Evolutionary conservation across 2,113 vertebrate genomes (phyloP).

Genomic region (Calidris pugnax): DNA sequence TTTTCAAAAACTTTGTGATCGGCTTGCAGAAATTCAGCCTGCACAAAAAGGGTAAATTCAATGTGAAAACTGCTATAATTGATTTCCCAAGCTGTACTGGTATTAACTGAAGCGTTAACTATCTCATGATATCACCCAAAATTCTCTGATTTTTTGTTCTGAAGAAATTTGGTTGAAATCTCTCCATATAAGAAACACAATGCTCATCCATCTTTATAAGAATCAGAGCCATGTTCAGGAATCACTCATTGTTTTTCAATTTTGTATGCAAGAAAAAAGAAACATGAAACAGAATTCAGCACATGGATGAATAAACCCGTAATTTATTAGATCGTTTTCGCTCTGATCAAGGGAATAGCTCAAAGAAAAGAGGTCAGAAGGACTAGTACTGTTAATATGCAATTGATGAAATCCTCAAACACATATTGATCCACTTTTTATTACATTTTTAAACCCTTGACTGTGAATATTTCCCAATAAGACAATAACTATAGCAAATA

Average conservation of each 20-base stretch:
- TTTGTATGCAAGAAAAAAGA: slow-evolving; percentile 16
- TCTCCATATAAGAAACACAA: neutral
- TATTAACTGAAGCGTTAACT: neutral
- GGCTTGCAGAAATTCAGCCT: neutral
- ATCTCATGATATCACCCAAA: neutral
- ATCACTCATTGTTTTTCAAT: neutral
- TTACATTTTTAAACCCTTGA: slow-evolving; percentile 75
- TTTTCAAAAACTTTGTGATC: neutral
- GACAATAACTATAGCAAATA: slow-evolving; percentile 73
- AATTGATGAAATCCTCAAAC: slow-evolving; percentile 75
- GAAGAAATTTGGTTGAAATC: neutral
- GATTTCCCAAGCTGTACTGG: neutral
- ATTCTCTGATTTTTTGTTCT: neutral
- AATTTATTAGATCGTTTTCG: slow-evolving; percentile 65
- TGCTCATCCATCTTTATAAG: neutral
- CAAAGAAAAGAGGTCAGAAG: slow-evolving; percentile 68
- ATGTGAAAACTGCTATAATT: neutral
- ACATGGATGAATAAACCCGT: slow-evolving; percentile 47
- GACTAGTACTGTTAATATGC: slow-evolving; percentile 68
- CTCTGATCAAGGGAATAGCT: slow-evolving; percentile 67
- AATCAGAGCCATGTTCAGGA: neutral
- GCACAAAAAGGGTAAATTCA: neutral
- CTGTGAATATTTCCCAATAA: slow-evolving; percentile 72
- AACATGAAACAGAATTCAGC: slow-evolving; percentile 22
- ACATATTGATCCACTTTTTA: slow-evolving; percentile 75